Conservation (phyloP, 2,888 invertebrate species). For the Hanleya hanleyi region DNA sequence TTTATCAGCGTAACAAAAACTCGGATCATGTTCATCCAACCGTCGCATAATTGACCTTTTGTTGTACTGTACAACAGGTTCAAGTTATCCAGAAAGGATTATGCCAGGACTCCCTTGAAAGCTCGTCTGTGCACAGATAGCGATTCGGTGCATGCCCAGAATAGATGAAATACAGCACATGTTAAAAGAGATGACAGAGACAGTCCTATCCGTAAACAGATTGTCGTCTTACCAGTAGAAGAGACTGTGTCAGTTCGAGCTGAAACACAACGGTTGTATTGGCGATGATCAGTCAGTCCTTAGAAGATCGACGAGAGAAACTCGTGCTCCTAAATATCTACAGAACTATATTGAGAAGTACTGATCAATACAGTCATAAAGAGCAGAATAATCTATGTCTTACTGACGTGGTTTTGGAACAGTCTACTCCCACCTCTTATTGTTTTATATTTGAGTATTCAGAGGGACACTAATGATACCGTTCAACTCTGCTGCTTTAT, state of each 20-base stretch:
- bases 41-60: too few relatives aligned
- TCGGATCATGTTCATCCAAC: too few relatives aligned
- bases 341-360: not conserved
- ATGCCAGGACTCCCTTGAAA: too few relatives aligned
- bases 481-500: too few relatives aligned
- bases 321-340: not conserved
- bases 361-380: not conserved
- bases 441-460: too few relatives aligned
- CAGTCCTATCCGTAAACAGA: not conserved
- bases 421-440: conserved; percentile 1
- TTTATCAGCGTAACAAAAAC: too few relatives aligned
- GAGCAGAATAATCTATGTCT: not conserved
- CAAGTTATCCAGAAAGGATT: too few relatives aligned
- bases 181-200: not conserved
- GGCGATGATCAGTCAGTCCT: too few relatives aligned
- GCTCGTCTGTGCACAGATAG: not conserved
- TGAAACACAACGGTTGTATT: too few relatives aligned
- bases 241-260: not conserved
- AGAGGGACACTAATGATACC: too few relatives aligned
- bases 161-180: not conserved
- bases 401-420: conserved; percentile 2
- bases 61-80: too few relatives aligned
- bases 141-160: not conserved
- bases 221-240: not conserved
- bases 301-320: not conserved